A percentile compares a stretch with the other conserved stretches of the same genome.
Evolutionary conservation across 2,888 invertebrate species (phyloP).

Genomic region (Hypomecis punctinalis): DNA sequence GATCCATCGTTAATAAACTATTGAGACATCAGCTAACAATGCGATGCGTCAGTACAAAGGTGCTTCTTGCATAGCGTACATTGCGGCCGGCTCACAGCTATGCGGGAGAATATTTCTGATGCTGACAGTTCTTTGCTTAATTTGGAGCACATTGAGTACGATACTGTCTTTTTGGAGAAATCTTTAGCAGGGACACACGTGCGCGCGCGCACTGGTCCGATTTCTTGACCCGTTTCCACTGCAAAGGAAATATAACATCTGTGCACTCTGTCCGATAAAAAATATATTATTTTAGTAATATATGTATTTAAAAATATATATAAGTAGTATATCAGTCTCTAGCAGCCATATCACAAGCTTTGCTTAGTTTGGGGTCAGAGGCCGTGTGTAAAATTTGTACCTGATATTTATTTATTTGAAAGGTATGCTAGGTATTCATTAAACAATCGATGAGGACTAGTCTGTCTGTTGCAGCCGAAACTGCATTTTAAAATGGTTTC

Average conservation of each 20-base stretch:
- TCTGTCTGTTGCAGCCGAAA: no score
- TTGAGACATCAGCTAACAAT: conserved; percentile 56
- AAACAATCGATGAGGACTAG: no score
- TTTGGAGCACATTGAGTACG: conserved; percentile 78
- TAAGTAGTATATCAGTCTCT: no score
- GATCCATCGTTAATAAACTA: neutral
- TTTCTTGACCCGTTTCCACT: conserved; percentile 79
- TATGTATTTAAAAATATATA: no score
- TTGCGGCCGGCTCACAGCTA: conserved; percentile 72
- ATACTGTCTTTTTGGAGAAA: conserved; percentile 77
- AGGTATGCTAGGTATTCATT: no score
- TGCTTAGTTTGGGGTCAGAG: no score
- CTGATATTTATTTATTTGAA: no score
- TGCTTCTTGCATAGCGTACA: conserved; percentile 78
- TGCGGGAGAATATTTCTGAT: conserved; percentile 77
- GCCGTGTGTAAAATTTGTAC: no score
- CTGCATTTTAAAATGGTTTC: neutral
- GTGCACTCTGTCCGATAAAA: neutral
- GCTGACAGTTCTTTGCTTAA: conserved; percentile 77
- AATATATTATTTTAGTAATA: no score
- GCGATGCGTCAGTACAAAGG: conserved; percentile 71
- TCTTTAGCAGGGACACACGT: conserved; percentile 80
- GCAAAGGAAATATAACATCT: conserved; percentile 34
- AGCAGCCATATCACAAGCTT: no score
- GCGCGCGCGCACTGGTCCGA: conserved; percentile 78